A percentile compares a stretch with the other conserved stretches of the same genome.
phyloP scores from a whole-genome alignment of 2,797 vertebrate species.

The Semaprochilodus insignis region DNA sequence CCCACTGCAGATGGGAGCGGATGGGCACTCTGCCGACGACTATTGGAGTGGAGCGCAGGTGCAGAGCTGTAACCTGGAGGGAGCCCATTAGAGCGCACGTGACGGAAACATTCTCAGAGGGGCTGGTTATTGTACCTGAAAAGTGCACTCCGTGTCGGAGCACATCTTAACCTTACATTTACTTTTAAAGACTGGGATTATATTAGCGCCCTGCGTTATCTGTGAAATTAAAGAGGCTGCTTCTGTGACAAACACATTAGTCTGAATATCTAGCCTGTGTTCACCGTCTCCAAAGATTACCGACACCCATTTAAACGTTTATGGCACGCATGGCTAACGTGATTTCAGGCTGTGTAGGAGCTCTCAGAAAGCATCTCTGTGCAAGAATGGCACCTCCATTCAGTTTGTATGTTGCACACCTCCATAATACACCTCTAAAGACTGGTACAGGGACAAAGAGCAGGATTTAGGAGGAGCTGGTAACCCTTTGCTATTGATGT shows the following conservation, averaged over 20 bases:
- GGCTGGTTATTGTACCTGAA: background rate
- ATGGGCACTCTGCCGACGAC: constrained; percentile 4
- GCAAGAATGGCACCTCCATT: constrained; percentile 10
- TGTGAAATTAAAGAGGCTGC: constrained; percentile 3
- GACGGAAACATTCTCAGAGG: constrained; percentile 2
- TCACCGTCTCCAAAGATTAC: background rate
- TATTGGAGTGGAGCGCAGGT: constrained; percentile 21
- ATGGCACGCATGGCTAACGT: constrained; percentile 29
- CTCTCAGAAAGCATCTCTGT: constrained; percentile 10
- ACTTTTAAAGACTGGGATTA: constrained; percentile 3
- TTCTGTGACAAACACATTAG: constrained; percentile 9
- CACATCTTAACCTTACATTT: constrained; percentile 2
- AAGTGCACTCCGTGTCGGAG: constrained; percentile 1
- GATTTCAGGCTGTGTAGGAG: constrained; percentile 20
- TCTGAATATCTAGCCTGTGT: background rate
- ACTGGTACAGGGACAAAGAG: background rate
- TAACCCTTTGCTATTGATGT: background rate
- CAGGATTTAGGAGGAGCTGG: background rate
- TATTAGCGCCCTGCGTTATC: background rate
- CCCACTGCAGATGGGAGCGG: constrained; percentile 12
- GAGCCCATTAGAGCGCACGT: constrained; percentile 21
- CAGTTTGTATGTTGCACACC: constrained; percentile 1
- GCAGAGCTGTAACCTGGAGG: constrained; percentile 18
- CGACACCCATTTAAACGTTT: constrained; percentile 15
- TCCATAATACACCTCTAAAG: background rate